Conservation (phyloP, 2,888 invertebrate species). For the Spisula solida region DNA sequence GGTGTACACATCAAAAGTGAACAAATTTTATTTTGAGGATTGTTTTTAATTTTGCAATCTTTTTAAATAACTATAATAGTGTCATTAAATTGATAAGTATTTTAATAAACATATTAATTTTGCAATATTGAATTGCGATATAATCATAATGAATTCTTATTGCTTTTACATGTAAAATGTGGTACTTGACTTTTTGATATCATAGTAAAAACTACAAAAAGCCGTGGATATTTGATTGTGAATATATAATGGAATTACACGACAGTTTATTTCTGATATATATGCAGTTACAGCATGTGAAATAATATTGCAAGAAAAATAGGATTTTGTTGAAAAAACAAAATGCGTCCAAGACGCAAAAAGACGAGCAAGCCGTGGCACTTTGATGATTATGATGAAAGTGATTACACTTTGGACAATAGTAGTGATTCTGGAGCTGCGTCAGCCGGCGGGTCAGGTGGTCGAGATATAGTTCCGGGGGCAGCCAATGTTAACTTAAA, state of each 20-base stretch:
- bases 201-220: background rate
- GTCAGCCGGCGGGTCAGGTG: slow-evolving; percentile 28
- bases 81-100: background rate
- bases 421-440: slow-evolving; percentile 43
- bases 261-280: background rate
- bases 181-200: background rate
- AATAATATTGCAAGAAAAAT: background rate
- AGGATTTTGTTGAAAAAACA: slow-evolving; percentile 23
- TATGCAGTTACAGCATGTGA: background rate
- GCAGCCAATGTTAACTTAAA: background rate
- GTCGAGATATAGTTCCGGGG: slow-evolving; percentile 42
- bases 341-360: slow-evolving; percentile 64
- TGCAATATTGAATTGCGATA: background rate
- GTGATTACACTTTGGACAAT: slow-evolving; percentile 66
- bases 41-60: background rate
- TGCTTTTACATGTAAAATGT: background rate
- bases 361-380: slow-evolving; percentile 65
- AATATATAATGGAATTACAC: background rate
- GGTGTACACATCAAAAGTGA: slow-evolving; percentile 29
- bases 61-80: background rate
- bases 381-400: slow-evolving; percentile 71
- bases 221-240: background rate
- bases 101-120: background rate
- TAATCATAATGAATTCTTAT: background rate
- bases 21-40: background rate